These are phyloP conservation scores for Rhincodon typus DNA, from an alignment of 2,797 vertebrate genomes.

Conservation along the genomic window DNA sequence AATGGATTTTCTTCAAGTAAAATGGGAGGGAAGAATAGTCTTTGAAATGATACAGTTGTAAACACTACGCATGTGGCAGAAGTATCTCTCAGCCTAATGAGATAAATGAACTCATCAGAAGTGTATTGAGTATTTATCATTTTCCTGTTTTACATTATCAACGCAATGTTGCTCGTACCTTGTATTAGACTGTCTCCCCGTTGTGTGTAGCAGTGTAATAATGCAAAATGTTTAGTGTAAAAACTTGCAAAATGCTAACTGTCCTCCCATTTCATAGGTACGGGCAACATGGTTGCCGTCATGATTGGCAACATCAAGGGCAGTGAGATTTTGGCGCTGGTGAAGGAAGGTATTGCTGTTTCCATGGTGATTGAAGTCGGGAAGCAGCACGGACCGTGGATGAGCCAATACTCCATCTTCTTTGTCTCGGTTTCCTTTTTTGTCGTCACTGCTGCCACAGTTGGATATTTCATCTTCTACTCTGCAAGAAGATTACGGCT, in stretches of 20 bases:
- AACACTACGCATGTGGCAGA: background rate
- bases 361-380: conserved; percentile 68
- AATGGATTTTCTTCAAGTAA: background rate
- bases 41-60: background rate
- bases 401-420: conserved; percentile 81
- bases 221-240: background rate
- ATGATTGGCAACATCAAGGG: conserved; percentile 81
- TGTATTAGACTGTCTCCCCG: background rate
- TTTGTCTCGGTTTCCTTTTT: conserved; percentile 85
- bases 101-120: background rate
- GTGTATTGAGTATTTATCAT: background rate
- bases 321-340: conserved; percentile 58
- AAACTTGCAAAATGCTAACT: background rate
- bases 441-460: conserved; percentile 74
- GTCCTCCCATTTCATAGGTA: conserved; percentile 54
- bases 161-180: background rate
- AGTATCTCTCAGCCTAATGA: background rate
- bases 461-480: conserved; percentile 82
- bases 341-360: conserved; percentile 62
- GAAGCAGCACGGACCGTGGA: conserved; percentile 65
- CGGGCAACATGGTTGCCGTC: conserved; percentile 65
- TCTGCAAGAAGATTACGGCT: conserved; percentile 69
- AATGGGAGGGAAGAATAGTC: background rate
- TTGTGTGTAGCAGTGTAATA: too few species aligned
- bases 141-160: background rate